Conservation (phyloP, 2,113 vertebrate species). For the Pseudorhombus dupliciocellatus region DNA sequence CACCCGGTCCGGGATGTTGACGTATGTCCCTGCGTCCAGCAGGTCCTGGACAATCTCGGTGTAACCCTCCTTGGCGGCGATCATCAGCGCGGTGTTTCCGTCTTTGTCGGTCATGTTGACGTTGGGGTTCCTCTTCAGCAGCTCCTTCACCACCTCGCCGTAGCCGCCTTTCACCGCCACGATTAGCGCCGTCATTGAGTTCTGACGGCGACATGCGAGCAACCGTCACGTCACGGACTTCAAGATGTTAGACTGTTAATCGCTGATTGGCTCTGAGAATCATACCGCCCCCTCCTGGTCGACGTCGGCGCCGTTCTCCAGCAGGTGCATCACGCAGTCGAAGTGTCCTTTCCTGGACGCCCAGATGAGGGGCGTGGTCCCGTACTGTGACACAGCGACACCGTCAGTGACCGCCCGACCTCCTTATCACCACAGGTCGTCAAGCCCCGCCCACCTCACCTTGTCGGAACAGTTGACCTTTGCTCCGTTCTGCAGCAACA, state of each 20-base stretch:
- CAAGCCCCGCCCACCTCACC: slow-evolving; percentile 84
- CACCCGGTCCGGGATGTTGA: slow-evolving; percentile 97
- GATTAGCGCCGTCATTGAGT: slow-evolving; percentile 98
- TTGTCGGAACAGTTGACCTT: slow-evolving; percentile 99
- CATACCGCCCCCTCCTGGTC: slow-evolving; percentile 97
- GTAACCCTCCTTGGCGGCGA: slow-evolving; percentile 95
- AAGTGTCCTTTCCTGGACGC: slow-evolving; percentile 94
- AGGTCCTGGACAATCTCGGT: slow-evolving; percentile 97
- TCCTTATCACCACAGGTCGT: too few relatives aligned
- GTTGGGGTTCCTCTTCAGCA: slow-evolving; percentile 95
- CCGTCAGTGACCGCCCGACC: too few relatives aligned
- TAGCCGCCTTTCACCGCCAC: slow-evolving; percentile 95
- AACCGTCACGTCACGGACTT: too few relatives aligned
- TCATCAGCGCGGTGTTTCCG: slow-evolving; percentile 97
- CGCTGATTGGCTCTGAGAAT: too few relatives aligned
- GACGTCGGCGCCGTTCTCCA: slow-evolving; percentile 95
- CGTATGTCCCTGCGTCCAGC: slow-evolving; percentile 94
- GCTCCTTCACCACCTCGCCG: slow-evolving; percentile 94
- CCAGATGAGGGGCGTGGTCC: slow-evolving; percentile 97
- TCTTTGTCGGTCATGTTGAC: slow-evolving; percentile 98
- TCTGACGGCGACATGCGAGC: too few relatives aligned
- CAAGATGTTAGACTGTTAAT: too few relatives aligned
- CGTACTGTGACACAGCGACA: slow-evolving; percentile 83
- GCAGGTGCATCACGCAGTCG: slow-evolving; percentile 91
- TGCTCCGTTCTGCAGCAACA: slow-evolving; percentile 88